phyloP scores from a whole-genome alignment of 2,888 invertebrate species.

The Leptinotarsa rubiginosa region DNA sequence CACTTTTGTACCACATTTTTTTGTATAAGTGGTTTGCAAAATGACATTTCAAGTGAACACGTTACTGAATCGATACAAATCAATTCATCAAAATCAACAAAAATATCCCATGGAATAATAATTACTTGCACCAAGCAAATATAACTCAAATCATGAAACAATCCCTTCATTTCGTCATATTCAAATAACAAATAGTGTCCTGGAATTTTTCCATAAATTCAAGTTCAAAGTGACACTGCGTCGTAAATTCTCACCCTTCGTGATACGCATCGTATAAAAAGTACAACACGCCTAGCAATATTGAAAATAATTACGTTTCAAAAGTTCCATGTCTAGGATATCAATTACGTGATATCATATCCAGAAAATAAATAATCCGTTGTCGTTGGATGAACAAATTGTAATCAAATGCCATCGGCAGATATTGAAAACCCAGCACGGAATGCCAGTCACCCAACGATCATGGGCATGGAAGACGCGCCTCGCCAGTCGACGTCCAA shows the following conservation, averaged over 20 bases:
- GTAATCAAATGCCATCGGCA: conserved; percentile 19
- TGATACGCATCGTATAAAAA: neutral
- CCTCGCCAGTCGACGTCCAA: conserved; percentile 37
- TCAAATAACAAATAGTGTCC: too few species aligned
- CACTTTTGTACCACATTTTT: too few species aligned
- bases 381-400: conserved; percentile 13
- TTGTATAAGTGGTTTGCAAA: too few species aligned
- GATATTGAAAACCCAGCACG: conserved; percentile 24
- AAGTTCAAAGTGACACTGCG: too few species aligned
- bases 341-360: conserved; percentile 1
- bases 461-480: conserved; percentile 30
- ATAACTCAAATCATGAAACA: too few species aligned
- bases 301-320: neutral
- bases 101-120: too few species aligned
- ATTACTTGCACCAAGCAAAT: too few species aligned
- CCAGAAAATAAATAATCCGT: conserved; percentile 5
- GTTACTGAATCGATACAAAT: too few species aligned
- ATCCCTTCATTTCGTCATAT: too few species aligned
- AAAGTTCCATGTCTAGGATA: neutral
- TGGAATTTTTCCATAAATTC: too few species aligned
- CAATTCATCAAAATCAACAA: too few species aligned
- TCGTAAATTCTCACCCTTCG: neutral
- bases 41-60: too few species aligned
- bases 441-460: conserved; percentile 24
- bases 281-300: neutral